Evolutionary conservation across 2,113 vertebrate genomes (phyloP).

Genomic region (Scalopus aquaticus): DNA sequence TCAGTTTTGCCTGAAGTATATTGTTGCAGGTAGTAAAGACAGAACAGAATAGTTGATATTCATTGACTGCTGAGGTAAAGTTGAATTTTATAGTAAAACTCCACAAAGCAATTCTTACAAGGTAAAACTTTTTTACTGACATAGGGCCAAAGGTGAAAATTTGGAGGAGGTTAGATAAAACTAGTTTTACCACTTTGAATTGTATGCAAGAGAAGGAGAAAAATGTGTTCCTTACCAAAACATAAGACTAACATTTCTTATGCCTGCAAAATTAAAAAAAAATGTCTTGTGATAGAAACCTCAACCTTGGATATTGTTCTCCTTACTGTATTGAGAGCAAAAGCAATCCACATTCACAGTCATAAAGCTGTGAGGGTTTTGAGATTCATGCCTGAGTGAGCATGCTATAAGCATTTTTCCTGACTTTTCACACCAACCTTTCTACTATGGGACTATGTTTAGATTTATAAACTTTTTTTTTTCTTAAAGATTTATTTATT

Average conservation of each 20-base stretch:
- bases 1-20: background rate
- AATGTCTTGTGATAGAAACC: slow-evolving; percentile 37
- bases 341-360: slow-evolving; percentile 43
- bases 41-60: background rate
- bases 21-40: background rate
- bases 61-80: background rate
- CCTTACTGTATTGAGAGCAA: slow-evolving; percentile 34
- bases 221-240: background rate
- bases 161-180: slow-evolving; percentile 58
- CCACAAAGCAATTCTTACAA: slow-evolving; percentile 18
- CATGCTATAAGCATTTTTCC: background rate
- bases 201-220: background rate
- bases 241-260: background rate
- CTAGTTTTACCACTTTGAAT: slow-evolving; percentile 23
- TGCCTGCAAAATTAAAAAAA: slow-evolving; percentile 43
- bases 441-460: background rate
- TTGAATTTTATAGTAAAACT: slow-evolving; percentile 26
- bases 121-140: slow-evolving; percentile 30
- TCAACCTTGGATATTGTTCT: slow-evolving; percentile 20
- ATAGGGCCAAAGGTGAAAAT: slow-evolving; percentile 50
- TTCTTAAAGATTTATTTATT: no score
- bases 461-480: no score
- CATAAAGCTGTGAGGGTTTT: slow-evolving; percentile 36
- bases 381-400: slow-evolving; percentile 46
- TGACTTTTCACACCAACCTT: background rate